These are phyloP conservation scores for Leptoteleia sp. DNA, from an alignment of 1,140 invertebrate species.

Conservation along the genomic window DNA sequence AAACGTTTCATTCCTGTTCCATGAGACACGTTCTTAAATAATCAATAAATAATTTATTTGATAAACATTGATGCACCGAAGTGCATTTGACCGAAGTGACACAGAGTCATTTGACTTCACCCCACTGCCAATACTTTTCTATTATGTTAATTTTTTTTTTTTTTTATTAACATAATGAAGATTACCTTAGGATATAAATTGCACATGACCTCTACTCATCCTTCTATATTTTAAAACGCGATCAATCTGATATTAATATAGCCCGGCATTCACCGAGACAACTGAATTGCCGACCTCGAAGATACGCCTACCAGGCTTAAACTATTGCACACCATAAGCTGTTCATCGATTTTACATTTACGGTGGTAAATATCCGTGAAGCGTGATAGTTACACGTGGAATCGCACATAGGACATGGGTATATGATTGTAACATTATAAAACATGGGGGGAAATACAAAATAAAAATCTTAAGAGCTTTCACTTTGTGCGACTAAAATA, in stretches of 20 bases:
- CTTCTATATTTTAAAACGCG: slow-evolving; percentile 62
- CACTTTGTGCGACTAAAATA: neutral
- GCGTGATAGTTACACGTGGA: slow-evolving; percentile 79
- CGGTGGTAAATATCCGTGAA: slow-evolving; percentile 77
- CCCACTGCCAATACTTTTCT: neutral
- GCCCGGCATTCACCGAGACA: slow-evolving; percentile 65
- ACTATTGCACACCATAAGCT: slow-evolving; percentile 69
- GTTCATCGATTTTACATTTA: slow-evolving; percentile 79
- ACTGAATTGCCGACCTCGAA: slow-evolving; percentile 74
- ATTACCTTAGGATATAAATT: slow-evolving; percentile 64
- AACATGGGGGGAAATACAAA: slow-evolving; percentile 16
- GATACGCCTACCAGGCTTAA: slow-evolving; percentile 69
- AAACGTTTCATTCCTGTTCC: neutral
- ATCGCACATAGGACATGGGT: slow-evolving; percentile 68
- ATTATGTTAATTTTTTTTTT: slow-evolving; percentile 49
- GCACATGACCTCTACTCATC: slow-evolving; percentile 62
- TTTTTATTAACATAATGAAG: slow-evolving; percentile 57
- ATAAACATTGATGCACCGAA: too few relatives aligned
- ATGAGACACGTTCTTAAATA: neutral
- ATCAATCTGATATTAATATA: slow-evolving; percentile 75
- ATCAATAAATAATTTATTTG: neutral
- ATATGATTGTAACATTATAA: slow-evolving; percentile 52
- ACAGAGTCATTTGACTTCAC: neutral
- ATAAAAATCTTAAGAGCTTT: neutral
- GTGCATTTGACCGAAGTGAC: neutral